phyloP scores from a whole-genome alignment of 2,888 invertebrate species.

The Drepanosiphum platanoidis region DNA sequence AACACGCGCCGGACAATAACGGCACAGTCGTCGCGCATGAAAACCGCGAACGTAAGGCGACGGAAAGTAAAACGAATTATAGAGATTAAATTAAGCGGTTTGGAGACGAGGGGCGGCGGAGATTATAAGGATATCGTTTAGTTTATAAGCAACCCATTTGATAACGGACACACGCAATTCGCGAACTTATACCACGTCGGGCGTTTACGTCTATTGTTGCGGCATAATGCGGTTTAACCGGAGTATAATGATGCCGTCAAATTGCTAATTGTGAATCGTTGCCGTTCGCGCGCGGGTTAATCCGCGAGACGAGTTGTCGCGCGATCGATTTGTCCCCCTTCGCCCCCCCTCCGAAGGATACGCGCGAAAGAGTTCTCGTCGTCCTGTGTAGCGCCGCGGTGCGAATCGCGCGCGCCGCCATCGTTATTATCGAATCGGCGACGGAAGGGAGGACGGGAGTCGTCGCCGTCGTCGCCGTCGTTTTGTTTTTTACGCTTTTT shows the following conservation, averaged over 20 bases:
- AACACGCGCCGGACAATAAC: too few species aligned
- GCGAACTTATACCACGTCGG: neutral
- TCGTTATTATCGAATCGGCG: too few species aligned
- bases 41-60: too few species aligned
- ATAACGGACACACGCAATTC: conserved; percentile 20
- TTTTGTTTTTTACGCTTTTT: too few species aligned
- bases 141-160: conserved; percentile 17
- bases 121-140: conserved; percentile 30
- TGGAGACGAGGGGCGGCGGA: too few species aligned
- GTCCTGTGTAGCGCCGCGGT: neutral
- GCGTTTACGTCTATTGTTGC: conserved; percentile 33
- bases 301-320: neutral
- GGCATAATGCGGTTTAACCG: neutral
- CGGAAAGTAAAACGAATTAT: neutral
- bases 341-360: neutral
- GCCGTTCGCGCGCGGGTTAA: neutral
- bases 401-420: too few species aligned
- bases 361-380: neutral
- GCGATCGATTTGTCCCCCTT: neutral
- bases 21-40: too few species aligned
- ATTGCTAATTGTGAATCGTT: conserved; percentile 32
- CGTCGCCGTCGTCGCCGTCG: too few species aligned
- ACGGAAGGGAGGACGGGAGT: too few species aligned
- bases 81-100: conserved; percentile 18
- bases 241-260: conserved; percentile 27